Percentiles rank a stretch among this genome's conserved stretches.
phyloP scores from a whole-genome alignment of 2,113 vertebrate species.

The Larimichthys polyactis region DNA sequence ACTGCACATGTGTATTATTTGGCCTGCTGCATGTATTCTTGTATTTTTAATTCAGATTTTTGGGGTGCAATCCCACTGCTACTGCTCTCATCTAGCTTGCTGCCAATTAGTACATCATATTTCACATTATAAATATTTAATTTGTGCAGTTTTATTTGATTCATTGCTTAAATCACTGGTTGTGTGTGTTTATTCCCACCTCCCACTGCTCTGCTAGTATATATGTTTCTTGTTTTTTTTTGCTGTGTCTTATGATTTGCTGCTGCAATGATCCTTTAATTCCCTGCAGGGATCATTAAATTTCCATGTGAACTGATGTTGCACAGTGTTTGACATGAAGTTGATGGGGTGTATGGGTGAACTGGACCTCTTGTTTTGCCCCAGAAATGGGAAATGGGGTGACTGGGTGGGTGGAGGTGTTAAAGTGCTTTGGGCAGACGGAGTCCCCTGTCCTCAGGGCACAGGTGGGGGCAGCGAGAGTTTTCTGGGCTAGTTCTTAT shows the following conservation, averaged over 20 bases:
- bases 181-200: conserved; percentile 11
- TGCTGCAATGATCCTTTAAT: conserved; percentile 19
- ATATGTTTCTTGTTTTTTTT: conserved; percentile 17
- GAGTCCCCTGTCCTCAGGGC: conserved; percentile 50
- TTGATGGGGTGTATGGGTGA: not conserved
- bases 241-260: conserved; percentile 13
- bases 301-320: conserved; percentile 39
- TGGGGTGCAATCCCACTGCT: not conserved
- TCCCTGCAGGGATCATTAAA: conserved; percentile 46
- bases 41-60: not conserved
- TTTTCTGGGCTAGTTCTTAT: conserved; percentile 54
- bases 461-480: conserved; percentile 30
- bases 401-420: conserved; percentile 32
- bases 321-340: conserved; percentile 52
- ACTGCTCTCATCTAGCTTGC: not conserved
- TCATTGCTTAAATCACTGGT: not conserved
- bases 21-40: not conserved
- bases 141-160: conserved; percentile 23
- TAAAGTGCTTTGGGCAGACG: conserved; percentile 34
- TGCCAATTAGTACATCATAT: conserved; percentile 48
- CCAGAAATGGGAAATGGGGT: conserved; percentile 11
- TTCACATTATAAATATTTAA: conserved; percentile 15
- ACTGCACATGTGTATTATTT: conserved; percentile 2
- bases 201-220: not conserved
- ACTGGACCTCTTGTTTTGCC: not conserved